Conservation (phyloP, 2,113 vertebrate species). For the Rhombomys opimus region DNA sequence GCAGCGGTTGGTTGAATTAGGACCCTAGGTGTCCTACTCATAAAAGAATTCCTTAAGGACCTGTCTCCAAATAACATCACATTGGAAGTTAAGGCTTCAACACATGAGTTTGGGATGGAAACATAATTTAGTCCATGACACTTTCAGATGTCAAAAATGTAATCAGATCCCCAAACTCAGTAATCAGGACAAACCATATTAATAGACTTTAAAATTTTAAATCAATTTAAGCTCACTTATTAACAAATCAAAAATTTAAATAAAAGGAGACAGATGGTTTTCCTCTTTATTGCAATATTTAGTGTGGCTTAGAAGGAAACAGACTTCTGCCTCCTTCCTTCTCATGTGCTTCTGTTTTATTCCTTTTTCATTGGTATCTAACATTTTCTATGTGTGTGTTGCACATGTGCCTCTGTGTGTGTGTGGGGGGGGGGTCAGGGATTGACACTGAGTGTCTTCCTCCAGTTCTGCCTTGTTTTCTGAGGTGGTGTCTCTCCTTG, state of each 20-base stretch:
- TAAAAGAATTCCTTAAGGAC: neutral
- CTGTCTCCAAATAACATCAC: neutral
- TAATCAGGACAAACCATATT: neutral
- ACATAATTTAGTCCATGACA: neutral
- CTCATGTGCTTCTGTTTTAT: neutral
- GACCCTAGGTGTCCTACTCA: neutral
- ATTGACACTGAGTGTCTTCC: neutral
- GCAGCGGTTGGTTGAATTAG: neutral
- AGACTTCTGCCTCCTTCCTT: neutral
- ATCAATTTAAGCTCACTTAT: neutral
- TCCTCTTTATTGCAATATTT: neutral
- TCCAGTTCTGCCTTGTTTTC: neutral
- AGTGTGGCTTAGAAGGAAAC: neutral
- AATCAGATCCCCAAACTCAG: neutral
- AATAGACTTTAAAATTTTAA: constrained; percentile 5
- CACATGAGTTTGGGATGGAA: neutral
- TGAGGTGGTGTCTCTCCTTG: neutral
- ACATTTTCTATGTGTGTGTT: neutral
- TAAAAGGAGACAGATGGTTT: neutral
- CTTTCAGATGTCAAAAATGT: neutral
- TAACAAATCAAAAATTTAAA: constrained; percentile 18
- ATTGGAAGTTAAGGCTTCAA: neutral
- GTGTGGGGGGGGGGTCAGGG: too few species aligned
- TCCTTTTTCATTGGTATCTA: neutral
- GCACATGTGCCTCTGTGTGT: neutral